phyloP scores from a whole-genome alignment of 2,113 vertebrate species.

The Chaetodon auriga region DNA sequence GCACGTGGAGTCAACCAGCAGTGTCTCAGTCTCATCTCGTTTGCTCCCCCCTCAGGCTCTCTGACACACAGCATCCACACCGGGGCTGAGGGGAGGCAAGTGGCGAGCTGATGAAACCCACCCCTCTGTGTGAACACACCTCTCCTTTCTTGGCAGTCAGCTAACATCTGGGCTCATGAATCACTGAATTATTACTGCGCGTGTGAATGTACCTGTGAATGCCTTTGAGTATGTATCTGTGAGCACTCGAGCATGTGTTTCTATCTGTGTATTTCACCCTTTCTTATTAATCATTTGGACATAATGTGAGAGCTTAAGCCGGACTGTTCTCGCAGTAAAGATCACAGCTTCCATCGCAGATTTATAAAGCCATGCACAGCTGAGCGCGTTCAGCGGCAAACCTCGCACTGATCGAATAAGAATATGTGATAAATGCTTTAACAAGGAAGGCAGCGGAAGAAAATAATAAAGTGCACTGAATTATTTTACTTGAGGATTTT shows the following conservation, averaged over 20 bases:
- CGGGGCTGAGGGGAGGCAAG: slow-evolving; percentile 4
- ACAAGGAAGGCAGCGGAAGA: not conserved
- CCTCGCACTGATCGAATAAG: not conserved
- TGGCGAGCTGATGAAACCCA: slow-evolving; percentile 40
- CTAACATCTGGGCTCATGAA: slow-evolving; percentile 42
- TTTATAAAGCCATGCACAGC: not conserved
- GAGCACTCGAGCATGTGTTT: slow-evolving; percentile 14
- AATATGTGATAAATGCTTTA: not conserved
- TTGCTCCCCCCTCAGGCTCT: slow-evolving; percentile 66
- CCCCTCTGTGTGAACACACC: slow-evolving; percentile 26
- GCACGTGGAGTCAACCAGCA: slow-evolving; percentile 7
- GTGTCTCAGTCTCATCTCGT: slow-evolving; percentile 53
- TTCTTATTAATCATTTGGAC: slow-evolving; percentile 41
- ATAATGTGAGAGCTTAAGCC: not conserved
- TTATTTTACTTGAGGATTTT: not conserved
- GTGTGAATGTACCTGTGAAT: not conserved
- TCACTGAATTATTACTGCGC: slow-evolving; percentile 46
- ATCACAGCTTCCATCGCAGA: not conserved
- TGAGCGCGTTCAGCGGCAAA: not conserved
- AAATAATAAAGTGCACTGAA: not conserved
- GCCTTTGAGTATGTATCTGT: not conserved
- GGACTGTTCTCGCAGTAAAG: not conserved
- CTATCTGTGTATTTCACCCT: slow-evolving; percentile 3
- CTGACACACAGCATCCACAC: slow-evolving; percentile 47
- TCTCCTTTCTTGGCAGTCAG: slow-evolving; percentile 44